phyloP scores from a whole-genome alignment of 2,888 invertebrate genomes.

The Meloe dianella region DNA sequence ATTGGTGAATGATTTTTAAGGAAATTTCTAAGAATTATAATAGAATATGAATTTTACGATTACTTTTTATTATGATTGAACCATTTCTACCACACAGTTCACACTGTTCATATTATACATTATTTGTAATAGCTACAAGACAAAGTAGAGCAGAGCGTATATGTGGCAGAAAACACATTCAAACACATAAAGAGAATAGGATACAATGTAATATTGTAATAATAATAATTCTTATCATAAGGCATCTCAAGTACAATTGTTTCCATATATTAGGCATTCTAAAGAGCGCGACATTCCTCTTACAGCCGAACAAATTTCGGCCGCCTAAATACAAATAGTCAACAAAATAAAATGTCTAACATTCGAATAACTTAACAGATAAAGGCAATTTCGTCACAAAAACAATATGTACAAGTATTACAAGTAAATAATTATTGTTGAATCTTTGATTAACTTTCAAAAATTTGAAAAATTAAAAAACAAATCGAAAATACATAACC shows the following conservation, averaged over 20 bases:
- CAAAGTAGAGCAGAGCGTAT: slow-evolving; percentile 43
- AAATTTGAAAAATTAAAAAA: not conserved
- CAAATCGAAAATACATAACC: not conserved
- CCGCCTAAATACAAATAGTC: slow-evolving; percentile 53
- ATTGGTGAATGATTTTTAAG: not conserved
- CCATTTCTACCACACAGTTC: slow-evolving; percentile 30
- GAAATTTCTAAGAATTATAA: not conserved
- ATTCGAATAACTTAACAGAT: slow-evolving; percentile 55
- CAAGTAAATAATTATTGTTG: not conserved
- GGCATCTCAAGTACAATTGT: slow-evolving; percentile 50
- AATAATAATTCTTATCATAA: slow-evolving; percentile 49
- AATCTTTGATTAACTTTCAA: not conserved
- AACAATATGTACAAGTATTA: slow-evolving; percentile 54
- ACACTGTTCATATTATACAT: slow-evolving; percentile 29
- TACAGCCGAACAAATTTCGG: slow-evolving; percentile 45
- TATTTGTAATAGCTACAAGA: slow-evolving; percentile 41
- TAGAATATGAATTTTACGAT: slow-evolving; percentile 6
- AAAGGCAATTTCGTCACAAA: slow-evolving; percentile 53
- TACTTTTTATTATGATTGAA: slow-evolving; percentile 39
- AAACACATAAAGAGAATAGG: slow-evolving; percentile 42
- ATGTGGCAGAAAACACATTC: slow-evolving; percentile 49
- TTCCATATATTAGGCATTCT: slow-evolving; percentile 48
- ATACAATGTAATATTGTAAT: slow-evolving; percentile 31
- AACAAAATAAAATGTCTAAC: slow-evolving; percentile 57
- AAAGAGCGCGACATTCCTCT: slow-evolving; percentile 53